Evolutionary conservation across 2,797 vertebrate species (phyloP), one percentile per base, ranked within the genome.

Genomic region (Agapornis canus): DNA sequence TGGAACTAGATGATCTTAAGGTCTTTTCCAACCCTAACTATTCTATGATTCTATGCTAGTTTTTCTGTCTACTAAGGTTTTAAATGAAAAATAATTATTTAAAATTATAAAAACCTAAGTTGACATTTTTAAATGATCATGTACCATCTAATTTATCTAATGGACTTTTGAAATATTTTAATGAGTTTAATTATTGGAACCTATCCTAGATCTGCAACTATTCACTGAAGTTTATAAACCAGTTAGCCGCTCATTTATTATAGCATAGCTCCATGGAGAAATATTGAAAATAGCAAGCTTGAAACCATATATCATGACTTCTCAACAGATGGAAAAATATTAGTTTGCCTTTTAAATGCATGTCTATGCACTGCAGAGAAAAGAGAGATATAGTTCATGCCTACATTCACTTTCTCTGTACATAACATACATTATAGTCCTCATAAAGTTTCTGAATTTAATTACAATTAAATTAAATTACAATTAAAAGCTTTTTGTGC

Each of bases 361-460:
- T 52, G 11, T 2, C 3, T 19, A 25, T 22, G 22, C 27, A 59
- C 14, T 42, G 21, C 19, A 61, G 9, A 68, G 47, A 54, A 72
- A 43, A 72, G 11, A 40, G 23, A 49, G 17, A 47, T 8, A 31
- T 10, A 47, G 22, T 39, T 76, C 21, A 51, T 19, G 37, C 13
- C 14, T 71, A 11, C 20, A 11, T 22, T 71, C 27, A n/a, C 35
- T 64, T 81, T 15, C 20, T 20, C 0, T 15, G 8, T 39, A 17
- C 0, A 0, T 40, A 49, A 13, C 4, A 22, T 6, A 13, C 8
- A 37, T 3, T 65, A 23, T n/a, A 48, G 13, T 59, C 29, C 29
- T 83, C 57, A 27, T 31, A 88, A 85, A 78, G n/a, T 40, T 68
- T 81, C 69, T 37, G 70, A 59, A 39, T 7, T 32, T 70, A 49